A percentile compares a stretch with the other conserved stretches of the same genome.
Evolutionary conservation across 1,140 invertebrate species (phyloP).

Genomic region (Mamestra configurata): DNA sequence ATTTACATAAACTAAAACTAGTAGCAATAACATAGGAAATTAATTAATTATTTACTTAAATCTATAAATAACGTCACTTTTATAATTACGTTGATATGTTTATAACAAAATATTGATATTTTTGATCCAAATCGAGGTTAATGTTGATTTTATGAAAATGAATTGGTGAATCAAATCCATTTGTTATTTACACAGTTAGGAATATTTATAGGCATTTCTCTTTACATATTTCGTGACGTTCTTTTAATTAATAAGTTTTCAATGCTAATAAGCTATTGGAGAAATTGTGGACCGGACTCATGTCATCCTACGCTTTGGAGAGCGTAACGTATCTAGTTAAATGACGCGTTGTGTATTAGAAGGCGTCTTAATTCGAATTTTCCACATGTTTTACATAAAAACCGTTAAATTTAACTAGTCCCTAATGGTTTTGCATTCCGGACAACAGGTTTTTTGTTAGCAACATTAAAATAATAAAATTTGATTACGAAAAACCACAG

Average conservation of each 20-base stretch:
- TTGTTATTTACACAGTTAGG: conserved; percentile 11
- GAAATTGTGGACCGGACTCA: not conserved
- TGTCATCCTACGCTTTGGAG: conserved; percentile 7
- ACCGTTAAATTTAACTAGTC: not conserved
- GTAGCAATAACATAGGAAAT: conserved; percentile 41
- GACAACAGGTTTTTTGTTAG: not conserved
- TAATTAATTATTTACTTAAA: conserved; percentile 49
- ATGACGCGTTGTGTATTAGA: not conserved
- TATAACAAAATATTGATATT: conserved; percentile 43
- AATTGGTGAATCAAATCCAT: conserved; percentile 2
- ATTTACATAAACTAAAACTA: conserved; percentile 46
- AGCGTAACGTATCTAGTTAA: not conserved
- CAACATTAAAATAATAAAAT: no score
- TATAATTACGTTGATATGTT: conserved; percentile 48
- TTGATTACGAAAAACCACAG: no score
- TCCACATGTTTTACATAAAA: not conserved
- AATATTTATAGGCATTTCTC: conserved; percentile 26
- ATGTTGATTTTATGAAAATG: conserved; percentile 49
- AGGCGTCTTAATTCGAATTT: not conserved
- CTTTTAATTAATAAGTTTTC: conserved; percentile 27
- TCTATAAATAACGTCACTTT: conserved; percentile 45
- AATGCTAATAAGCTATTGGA: conserved; percentile 15
- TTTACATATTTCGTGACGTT: conserved; percentile 33
- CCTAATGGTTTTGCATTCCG: not conserved
- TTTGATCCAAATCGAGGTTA: conserved; percentile 37